Evolutionary conservation across 2,888 invertebrate genomes (phyloP), one percentile per base, ranked within the genome.

Genomic region (Hipparchia semele): DNA sequence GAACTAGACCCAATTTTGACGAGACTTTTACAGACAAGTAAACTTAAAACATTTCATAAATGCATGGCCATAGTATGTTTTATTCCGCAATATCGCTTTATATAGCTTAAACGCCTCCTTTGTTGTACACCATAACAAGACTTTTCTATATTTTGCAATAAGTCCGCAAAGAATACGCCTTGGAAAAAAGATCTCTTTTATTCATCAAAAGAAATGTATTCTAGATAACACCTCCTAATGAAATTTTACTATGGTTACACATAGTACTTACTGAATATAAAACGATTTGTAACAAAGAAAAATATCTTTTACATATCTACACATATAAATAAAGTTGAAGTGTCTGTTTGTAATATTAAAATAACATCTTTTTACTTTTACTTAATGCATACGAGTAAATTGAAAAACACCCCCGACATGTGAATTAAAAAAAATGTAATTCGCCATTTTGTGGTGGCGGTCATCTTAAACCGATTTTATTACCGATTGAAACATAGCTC

Each of bases 111-210:
- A 59, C 60, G 65, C 33, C 12, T 51, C 68, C 33, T 58, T 68
- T 68, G 68, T 68, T 59, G 46, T 9, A 6, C 49, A 3, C 9
- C 45, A 46, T 58, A 23, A 58, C 51, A 53, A 51, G 59, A 10
- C 49, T 51, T 51, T 51, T 51, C 23, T 68, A 7, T 59, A 49
- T n/a, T 68, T 60, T 49, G 49, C 58, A 68, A 68, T 59, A 68
- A 58, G 59, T 68, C 59, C 68, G 49, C 12, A 59, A 68, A 68
- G 68, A 68, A 68, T 12, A 60, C 59, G 23, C 51, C 49, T 33
- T 51, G 12, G 33, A 60, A 59, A 68, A 49, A 68, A 67, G 39
- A 59, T 10, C 46, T 59, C 58, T 49, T 60, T 60, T 68, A 68
- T 68, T 60, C 60, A 23, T n/a, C 1, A 60, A 68, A 68, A 60